phyloP scores from a whole-genome alignment of 1,140 invertebrate species.

The Drosophila sulfurigaster region DNA sequence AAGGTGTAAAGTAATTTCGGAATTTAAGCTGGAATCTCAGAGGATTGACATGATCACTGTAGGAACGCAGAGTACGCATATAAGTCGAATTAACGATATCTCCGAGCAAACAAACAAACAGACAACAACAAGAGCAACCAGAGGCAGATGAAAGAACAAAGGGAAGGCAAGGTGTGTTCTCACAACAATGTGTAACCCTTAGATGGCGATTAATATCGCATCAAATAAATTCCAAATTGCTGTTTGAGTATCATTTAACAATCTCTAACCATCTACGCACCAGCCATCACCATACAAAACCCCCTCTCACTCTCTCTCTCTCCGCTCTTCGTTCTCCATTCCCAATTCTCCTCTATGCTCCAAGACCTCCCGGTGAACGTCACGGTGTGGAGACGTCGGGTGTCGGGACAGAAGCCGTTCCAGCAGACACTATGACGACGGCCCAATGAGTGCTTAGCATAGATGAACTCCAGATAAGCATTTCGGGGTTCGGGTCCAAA shows the following conservation, averaged over 20 bases:
- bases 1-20: constrained; percentile 14
- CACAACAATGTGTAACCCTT: constrained; percentile 69
- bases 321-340: background rate
- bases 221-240: constrained; percentile 75
- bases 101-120: constrained; percentile 3
- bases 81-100: constrained; percentile 13
- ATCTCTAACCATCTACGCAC: constrained; percentile 72
- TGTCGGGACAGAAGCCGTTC: constrained; percentile 39
- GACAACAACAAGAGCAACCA: background rate
- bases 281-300: constrained; percentile 13
- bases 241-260: constrained; percentile 80
- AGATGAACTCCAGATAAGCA: constrained; percentile 68
- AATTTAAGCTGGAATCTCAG: constrained; percentile 19
- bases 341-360: constrained; percentile 33
- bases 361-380: constrained; percentile 42
- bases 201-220: constrained; percentile 71
- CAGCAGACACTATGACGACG: constrained; percentile 71
- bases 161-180: constrained; percentile 50
- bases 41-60: constrained; percentile 12
- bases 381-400: constrained; percentile 9
- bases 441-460: constrained; percentile 45
- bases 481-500: constrained; percentile 51
- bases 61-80: constrained; percentile 9
- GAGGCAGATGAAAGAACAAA: constrained; percentile 7
- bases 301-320: background rate